Base-by-base conservation (phyloP, 2,888 invertebrate species). In the Drosophila stalkeri region DNA sequence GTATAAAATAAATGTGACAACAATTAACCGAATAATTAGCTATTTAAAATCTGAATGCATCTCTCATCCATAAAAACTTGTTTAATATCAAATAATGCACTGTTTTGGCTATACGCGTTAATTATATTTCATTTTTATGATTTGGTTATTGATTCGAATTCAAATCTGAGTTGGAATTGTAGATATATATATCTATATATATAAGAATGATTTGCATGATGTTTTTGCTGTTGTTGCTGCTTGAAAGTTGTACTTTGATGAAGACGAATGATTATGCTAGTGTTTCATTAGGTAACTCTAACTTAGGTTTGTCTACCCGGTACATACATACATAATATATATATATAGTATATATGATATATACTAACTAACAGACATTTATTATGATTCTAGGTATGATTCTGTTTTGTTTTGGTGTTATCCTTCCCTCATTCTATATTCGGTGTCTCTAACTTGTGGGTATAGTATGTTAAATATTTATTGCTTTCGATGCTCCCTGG, bases 221-320 rank as follows among this genome's bases (percentile, higher is more conserved):
- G 35, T 72, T n/a, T n/a, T n/a, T 73, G 54, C 35, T 49, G 27
- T 44, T 55, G 31, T 60, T 68, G 59, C 41, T 49, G 69, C 35
- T 70, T 77, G 86, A 79, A 91, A 90, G 80, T 89, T 89, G 83
- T 89, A 90, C 84, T 86, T 84, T 80, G 71, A 80, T 80, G 88
- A 83, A 84, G 88, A 86, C 88, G 81, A 82, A 77, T 83, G 77
- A 87, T 85, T 81, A 74, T 81, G 74, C 77, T 76, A 71, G 47
- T 85, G 72, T 75, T 71, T 66, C 55, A 52, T 60, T 68, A 54
- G 80, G 64, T 81, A 75, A 75, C 56, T 77, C 63, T 80, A 80
- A 80, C 65, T 75, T 82, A 72, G 72, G 61, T 59, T 37, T 59
- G 27, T 52, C 65, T 66, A 77, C 67, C 73, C 39, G 54, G 37